A percentile compares a stretch with the other conserved stretches of the same genome.
phyloP scores from a whole-genome alignment of 2,113 vertebrate genomes.

The Vireo altiloquus region DNA sequence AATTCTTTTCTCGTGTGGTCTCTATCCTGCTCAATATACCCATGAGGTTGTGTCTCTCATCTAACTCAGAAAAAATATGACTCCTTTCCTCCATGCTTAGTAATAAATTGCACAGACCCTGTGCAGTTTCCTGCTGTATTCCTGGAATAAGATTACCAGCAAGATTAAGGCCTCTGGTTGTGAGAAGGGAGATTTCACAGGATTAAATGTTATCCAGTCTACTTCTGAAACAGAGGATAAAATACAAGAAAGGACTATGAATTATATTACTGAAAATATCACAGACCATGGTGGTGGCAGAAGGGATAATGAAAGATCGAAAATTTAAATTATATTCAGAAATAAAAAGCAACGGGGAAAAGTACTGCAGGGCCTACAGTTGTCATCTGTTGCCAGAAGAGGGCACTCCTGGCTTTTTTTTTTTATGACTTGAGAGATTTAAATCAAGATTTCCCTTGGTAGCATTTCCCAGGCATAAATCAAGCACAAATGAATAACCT shows the following conservation, averaged over 20 bases:
- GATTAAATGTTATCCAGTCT: background rate
- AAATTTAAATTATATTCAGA: background rate
- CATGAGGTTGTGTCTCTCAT: background rate
- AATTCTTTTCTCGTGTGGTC: background rate
- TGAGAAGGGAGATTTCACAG: constrained; percentile 2
- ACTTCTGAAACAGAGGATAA: background rate
- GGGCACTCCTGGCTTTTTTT: constrained; percentile 17
- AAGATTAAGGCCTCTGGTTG: constrained; percentile 32
- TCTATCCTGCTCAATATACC: background rate
- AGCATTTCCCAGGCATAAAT: constrained; percentile 66
- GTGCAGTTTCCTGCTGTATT: background rate
- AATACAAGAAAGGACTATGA: background rate
- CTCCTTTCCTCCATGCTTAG: background rate
- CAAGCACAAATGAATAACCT: constrained; percentile 71
- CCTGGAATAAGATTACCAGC: constrained; percentile 20
- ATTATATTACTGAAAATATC: background rate
- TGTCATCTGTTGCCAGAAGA: constrained; percentile 44
- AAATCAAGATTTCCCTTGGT: constrained; percentile 62
- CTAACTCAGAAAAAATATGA: background rate
- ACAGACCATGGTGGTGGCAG: background rate
- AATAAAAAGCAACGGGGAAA: background rate
- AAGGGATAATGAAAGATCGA: background rate
- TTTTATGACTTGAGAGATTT: background rate
- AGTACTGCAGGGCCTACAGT: background rate
- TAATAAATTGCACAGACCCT: background rate